These are phyloP conservation scores for Augochlorella aurata DNA, from an alignment of 2,888 invertebrate species.

Conservation along the genomic window DNA sequence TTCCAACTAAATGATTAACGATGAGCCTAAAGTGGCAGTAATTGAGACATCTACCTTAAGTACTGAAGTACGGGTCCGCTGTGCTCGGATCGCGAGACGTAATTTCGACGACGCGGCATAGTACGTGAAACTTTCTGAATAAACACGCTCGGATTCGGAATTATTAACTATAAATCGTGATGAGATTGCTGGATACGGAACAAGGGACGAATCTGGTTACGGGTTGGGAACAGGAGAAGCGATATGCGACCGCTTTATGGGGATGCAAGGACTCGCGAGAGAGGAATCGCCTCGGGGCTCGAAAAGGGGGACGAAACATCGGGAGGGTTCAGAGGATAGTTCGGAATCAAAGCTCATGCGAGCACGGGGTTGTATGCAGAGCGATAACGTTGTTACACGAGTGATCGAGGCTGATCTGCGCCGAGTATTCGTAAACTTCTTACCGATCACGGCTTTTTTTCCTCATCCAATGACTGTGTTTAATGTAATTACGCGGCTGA, in stretches of 20 bases:
- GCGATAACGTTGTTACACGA: slow-evolving; percentile 59
- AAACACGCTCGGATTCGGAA: slow-evolving; percentile 35
- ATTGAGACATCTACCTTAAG: too few species aligned
- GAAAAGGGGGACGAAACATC: not conserved
- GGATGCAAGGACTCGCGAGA: slow-evolving; percentile 9
- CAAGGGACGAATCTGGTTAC: slow-evolving; percentile 17
- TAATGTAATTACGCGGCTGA: slow-evolving; percentile 22
- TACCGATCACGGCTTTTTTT: slow-evolving; percentile 45
- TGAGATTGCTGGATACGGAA: slow-evolving; percentile 21
- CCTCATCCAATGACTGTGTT: slow-evolving; percentile 44
- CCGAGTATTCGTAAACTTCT: slow-evolving; percentile 61
- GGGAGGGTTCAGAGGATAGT: not conserved
- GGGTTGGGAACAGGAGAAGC: not conserved
- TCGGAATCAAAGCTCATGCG: slow-evolving; percentile 41
- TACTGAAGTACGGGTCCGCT: too few species aligned
- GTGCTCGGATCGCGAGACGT: not conserved
- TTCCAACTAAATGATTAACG: too few species aligned
- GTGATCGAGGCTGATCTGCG: slow-evolving; percentile 60
- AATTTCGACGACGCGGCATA: slow-evolving; percentile 14
- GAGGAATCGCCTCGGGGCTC: not conserved
- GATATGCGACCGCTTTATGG: slow-evolving; percentile 10
- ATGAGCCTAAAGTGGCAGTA: too few species aligned
- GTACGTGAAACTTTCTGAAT: slow-evolving; percentile 31
- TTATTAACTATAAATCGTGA: slow-evolving; percentile 42
- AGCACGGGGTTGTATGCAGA: slow-evolving; percentile 33